phyloP scores from a whole-genome alignment of 2,797 vertebrate species.

The Hozukius guyotensis region DNA sequence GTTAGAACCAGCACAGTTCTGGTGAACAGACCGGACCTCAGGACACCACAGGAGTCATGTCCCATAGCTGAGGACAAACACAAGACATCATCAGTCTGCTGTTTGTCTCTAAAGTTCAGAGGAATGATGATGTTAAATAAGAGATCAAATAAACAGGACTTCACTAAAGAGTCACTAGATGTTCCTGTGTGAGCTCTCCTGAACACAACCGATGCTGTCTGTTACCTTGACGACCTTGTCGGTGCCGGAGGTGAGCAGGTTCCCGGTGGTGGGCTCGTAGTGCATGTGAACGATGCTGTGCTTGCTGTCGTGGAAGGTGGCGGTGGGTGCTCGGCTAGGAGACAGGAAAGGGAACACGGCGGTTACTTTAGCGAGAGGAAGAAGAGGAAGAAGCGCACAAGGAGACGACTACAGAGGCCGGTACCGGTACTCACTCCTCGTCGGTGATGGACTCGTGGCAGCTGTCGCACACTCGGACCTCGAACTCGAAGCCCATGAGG shows the following conservation, averaged over 20 bases:
- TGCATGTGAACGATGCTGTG: constrained; percentile 94
- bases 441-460: constrained; percentile 97
- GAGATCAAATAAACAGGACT: background rate
- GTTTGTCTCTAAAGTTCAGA: background rate
- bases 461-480: constrained; percentile 96
- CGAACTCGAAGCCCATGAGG: constrained; percentile 97
- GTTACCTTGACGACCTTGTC: constrained; percentile 96
- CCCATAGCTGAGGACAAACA: constrained; percentile 89
- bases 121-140: background rate
- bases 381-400: too few species aligned
- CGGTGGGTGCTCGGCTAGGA: constrained; percentile 92
- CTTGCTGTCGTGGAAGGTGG: constrained; percentile 97
- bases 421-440: constrained; percentile 90
- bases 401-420: constrained; percentile 16
- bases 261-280: constrained; percentile 94
- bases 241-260: constrained; percentile 93
- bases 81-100: background rate
- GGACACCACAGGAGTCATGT: constrained; percentile 97
- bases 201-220: background rate
- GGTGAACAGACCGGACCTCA: constrained; percentile 76
- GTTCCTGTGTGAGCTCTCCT: background rate
- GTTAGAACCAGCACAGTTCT: constrained; percentile 5
- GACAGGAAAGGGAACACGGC: background rate
- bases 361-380: background rate
- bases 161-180: background rate